Conservation (phyloP, 2,888 invertebrate genomes). For the Orgyia antiqua region DNA sequence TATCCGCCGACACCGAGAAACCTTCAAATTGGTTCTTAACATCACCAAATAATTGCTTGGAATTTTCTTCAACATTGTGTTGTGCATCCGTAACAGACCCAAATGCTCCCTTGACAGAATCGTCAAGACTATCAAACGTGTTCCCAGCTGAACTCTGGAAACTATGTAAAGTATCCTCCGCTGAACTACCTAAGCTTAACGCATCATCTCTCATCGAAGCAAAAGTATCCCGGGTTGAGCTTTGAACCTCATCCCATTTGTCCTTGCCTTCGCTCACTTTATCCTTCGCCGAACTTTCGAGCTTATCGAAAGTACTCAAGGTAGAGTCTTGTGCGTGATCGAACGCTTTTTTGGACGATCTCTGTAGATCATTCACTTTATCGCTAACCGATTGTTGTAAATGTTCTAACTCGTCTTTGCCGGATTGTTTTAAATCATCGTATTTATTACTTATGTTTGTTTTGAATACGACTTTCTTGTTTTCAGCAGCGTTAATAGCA, state of each 20-base stretch:
- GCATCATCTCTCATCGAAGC: conserved; percentile 61
- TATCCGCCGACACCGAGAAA: conserved; percentile 66
- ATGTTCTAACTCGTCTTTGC: conserved; percentile 41
- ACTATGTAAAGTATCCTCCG: conserved; percentile 66
- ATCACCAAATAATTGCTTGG: conserved; percentile 58
- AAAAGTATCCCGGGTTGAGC: conserved; percentile 63
- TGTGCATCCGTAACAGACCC: conserved; percentile 40
- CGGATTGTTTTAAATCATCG: conserved; percentile 29
- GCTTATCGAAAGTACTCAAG: conserved; percentile 66
- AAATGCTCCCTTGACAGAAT: conserved; percentile 53
- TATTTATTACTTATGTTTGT: conserved; percentile 39
- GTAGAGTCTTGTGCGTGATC: conserved; percentile 60
- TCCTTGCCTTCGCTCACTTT: conserved; percentile 56
- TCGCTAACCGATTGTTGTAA: conserved; percentile 41
- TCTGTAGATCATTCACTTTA: conserved; percentile 35
- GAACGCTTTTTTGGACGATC: conserved; percentile 55
- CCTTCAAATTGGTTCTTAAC: conserved; percentile 60
- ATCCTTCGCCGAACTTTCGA: conserved; percentile 71
- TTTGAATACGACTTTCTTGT: conserved; percentile 50
- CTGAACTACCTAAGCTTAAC: conserved; percentile 57
- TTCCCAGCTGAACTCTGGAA: conserved; percentile 72
- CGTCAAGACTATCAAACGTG: conserved; percentile 68
- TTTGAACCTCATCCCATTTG: conserved; percentile 64
- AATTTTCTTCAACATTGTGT: conserved; percentile 39
- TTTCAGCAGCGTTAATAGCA: conserved; percentile 49